These are phyloP conservation scores for Cariama cristata DNA, from an alignment of 2,113 vertebrate genomes.

Conservation along the genomic window DNA sequence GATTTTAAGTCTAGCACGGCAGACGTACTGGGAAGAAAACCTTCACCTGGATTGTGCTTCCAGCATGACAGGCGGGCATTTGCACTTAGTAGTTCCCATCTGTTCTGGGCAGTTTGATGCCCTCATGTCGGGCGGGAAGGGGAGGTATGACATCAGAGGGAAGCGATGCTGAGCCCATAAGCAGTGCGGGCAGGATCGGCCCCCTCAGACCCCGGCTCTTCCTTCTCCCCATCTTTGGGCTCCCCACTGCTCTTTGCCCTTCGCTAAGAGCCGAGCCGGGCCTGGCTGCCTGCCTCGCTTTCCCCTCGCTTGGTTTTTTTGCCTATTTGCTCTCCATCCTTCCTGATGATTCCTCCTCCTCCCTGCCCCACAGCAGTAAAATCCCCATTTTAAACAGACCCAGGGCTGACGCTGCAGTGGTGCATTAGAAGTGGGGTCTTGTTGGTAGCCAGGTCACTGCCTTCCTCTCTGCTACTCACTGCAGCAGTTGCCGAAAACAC, in stretches of 20 bases:
- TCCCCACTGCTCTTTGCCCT: not conserved
- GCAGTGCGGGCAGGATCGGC: not conserved
- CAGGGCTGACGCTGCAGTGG: accelerated
- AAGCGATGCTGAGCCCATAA: not conserved
- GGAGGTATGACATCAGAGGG: no score
- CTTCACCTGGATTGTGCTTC: not conserved
- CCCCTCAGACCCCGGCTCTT: not conserved
- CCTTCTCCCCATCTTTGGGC: not conserved
- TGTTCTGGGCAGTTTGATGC: not conserved
- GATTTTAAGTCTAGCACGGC: not conserved
- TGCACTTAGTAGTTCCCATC: not conserved
- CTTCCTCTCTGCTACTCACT: not conserved
- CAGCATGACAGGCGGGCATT: not conserved
- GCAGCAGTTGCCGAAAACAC: not conserved
- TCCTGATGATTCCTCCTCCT: not conserved
- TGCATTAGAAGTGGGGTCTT: not conserved
- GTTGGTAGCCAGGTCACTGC: not conserved
- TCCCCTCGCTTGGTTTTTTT: not conserved
- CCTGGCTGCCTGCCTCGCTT: not conserved
- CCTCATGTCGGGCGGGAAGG: not conserved
- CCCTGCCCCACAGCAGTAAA: not conserved
- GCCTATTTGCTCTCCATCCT: not conserved
- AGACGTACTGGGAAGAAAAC: not conserved
- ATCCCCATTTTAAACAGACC: not conserved
- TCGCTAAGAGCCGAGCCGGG: accelerated